These are phyloP conservation scores for Phyllotreta striolata DNA, from an alignment of 2,888 invertebrate genomes.

Conservation along the genomic window DNA sequence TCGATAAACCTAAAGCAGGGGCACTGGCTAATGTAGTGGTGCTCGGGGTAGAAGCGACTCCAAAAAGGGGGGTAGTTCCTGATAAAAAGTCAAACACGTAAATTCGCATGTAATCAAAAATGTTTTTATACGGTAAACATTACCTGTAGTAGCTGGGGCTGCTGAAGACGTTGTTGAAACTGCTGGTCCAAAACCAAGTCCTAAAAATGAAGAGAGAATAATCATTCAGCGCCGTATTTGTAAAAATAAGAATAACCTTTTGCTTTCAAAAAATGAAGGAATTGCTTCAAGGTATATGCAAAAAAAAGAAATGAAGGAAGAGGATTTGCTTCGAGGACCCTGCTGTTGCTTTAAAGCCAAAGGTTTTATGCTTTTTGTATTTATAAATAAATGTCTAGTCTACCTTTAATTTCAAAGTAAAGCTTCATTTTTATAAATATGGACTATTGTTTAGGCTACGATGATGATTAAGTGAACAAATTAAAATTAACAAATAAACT, in stretches of 20 bases:
- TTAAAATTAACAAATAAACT: not conserved
- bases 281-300: too few relatives aligned
- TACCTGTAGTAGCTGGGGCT: conserved; percentile 2
- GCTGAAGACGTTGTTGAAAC: conserved; percentile 5
- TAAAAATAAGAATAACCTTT: too few relatives aligned
- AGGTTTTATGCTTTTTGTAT: too few relatives aligned
- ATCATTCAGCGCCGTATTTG: not conserved
- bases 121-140: not conserved
- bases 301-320: too few relatives aligned
- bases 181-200: conserved; percentile 12
- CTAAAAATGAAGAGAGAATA: conserved; percentile 3
- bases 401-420: too few relatives aligned
- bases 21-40: not conserved
- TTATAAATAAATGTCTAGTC: too few relatives aligned
- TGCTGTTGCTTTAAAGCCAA: too few relatives aligned
- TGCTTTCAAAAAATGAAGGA: too few relatives aligned
- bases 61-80: conserved; percentile 8
- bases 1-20: conserved; percentile 13
- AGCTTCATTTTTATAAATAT: too few relatives aligned
- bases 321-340: too few relatives aligned
- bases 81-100: not conserved
- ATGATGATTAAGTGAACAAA: too few relatives aligned
- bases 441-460: too few relatives aligned
- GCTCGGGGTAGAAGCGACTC: conserved; percentile 1
- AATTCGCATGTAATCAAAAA: not conserved